Base-by-base conservation (phyloP, 2,888 invertebrate species). In the Synanthedon formicaeformis region DNA sequence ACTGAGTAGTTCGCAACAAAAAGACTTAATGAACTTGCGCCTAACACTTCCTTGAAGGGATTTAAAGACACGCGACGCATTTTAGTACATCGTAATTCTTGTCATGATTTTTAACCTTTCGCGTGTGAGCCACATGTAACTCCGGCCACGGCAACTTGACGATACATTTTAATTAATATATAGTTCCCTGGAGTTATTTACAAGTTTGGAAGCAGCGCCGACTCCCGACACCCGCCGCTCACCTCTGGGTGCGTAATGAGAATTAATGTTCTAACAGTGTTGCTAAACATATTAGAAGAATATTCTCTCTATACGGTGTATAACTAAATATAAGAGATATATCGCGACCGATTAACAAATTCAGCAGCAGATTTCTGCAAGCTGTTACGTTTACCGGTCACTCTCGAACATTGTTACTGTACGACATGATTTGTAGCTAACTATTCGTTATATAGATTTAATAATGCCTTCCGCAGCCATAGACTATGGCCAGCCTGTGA, bases 131-230 rank as follows among this genome's bases (percentile, higher is more conserved):
- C n/a, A 45, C n/a, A n/a, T 13, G 3, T 14, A 8, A 8, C 49
- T 16, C 16, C 45, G 8, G 13, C 12, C 2, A 45, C 6, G 45
- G 55, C 54, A 57, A 60, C 57, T 61, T 60, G 55, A 59, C 62
- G 62, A 73, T 71, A 71, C 71, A 67, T 72, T 72, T 71, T 74
- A 73, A 74, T 74, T 74, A 73, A 72, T 70, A 69, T 68, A 73
- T 73, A 71, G 72, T 71, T 72, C 67, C 69, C 65, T 51, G 55
- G 68, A 71, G 73, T 64, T 65, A 67, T 50, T 49, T 16, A 58
- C 56, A 60, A 73, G 66, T 71, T 70, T 54, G 61, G 60, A 69
- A 69, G 62, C 66, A 51, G 51, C 65, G 8, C 34, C 34, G 34
- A 34, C 34, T 8, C 34, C 34, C 34, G 34, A 34, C 34, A 8